Conservation (phyloP, 2,113 vertebrate species). For the Coryphaenoides rupestris region DNA sequence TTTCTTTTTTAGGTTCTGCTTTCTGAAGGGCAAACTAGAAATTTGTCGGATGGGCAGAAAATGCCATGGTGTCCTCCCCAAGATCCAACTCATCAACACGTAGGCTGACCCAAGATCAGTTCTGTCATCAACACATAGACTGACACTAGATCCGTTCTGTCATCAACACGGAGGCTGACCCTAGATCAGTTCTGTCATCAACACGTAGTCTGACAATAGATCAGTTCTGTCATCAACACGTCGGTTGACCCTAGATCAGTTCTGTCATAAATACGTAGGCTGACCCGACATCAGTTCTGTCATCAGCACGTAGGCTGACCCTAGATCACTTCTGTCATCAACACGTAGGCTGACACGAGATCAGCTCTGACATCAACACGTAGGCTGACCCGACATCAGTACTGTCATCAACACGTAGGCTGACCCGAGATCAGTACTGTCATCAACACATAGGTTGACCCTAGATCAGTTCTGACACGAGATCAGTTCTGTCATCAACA, state of each 20-base stretch:
- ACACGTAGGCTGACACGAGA: background rate
- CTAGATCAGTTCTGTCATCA: background rate
- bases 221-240: background rate
- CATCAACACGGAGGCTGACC: background rate
- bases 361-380: background rate
- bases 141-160: background rate
- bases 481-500: background rate
- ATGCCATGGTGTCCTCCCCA: constrained; percentile 18
- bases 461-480: background rate
- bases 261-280: background rate
- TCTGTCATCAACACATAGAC: background rate
- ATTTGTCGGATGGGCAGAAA: constrained; percentile 17
- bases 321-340: background rate
- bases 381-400: background rate
- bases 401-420: background rate
- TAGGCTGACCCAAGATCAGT: constrained; percentile 29
- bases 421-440: too few relatives aligned
- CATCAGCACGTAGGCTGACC: background rate
- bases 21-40: constrained; percentile 20
- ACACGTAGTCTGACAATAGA: background rate
- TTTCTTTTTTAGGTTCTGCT: constrained; percentile 51
- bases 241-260: background rate
- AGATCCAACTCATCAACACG: constrained; percentile 64
- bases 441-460: background rate
- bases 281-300: background rate